Evolutionary conservation across 2,888 invertebrate genomes (phyloP), one percentile per base, ranked within the genome.

Genomic region (Lasius fuliginosus): DNA sequence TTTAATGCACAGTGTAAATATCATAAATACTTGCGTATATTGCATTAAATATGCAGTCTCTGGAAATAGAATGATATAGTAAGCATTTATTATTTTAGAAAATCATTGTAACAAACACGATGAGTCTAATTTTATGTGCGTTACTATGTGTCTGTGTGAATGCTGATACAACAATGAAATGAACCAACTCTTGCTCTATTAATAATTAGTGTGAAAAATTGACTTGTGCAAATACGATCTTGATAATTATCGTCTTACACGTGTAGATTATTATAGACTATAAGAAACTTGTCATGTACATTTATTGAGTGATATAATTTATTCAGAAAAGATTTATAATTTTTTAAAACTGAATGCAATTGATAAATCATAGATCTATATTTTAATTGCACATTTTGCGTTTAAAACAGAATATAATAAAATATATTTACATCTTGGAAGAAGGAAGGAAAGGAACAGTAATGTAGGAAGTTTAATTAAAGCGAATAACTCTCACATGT

Each of bases 241-340:
- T 33, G 23, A 49, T 53, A 60, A 40, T 23, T 23, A 23, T n/a
- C 5, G 3, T 23, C 23, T 23, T 11, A 40, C 9, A 67, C 33
- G 18, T 33, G 30, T n/a, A 46, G 9, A 64, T 64, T 49, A 9
- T 49, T 8, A 15, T 3, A 46, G n/a, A 3, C 15, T 15, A 11
- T 15, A 30, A 60, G 15, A 23, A 23, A 23, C 9, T 49, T n/a
- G 2, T 53, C 15, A 56, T 0, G 58, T 23, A 69, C 33, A n/a
- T 36, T n/a, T 42, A 60, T 5, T 36, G 18, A 68, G 12, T 74
- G 11, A 69, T 53, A 6, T 69, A 53, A 67, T 69, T 33, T 71
- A 71, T 8, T 36, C 1, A 18, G 23, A 23, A 23, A 23, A 23
- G 23, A 23, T 23, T 23, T 23, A 23, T 23, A 23, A 23, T 42